Evolutionary conservation across 2,113 vertebrate species (phyloP), one percentile per base, ranked within the genome.

Genomic region (Myodes glareolus): DNA sequence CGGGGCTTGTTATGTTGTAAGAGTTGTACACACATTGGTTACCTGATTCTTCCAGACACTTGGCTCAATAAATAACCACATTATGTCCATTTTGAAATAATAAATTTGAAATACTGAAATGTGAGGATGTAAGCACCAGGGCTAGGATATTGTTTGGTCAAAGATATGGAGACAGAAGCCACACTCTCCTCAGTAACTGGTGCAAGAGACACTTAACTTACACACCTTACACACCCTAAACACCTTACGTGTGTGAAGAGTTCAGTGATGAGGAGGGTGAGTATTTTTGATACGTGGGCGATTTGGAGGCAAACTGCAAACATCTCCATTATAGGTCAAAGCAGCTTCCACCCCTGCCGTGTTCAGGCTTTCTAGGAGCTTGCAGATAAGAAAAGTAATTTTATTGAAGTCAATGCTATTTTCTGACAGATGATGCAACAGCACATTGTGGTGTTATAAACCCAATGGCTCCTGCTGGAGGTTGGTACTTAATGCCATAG

Each of bases 331-430:
- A 42, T 19, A 39, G 80, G 72, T 31, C 23, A 88, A 65, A 39
- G 77, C 50, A 39, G 29, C 45, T 21, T 6, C 16, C 7, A 31
- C 47, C 63, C 25, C 21, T 0, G 2, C 65, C 25, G 0, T 7
- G 33, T n/a, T 89, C 73, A n/a, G 50, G 63, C 39, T 58, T 63
- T 88, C 9, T 52, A 29, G 63, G 58, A 58, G 55, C 25, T 31
- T 84, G 67, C 93, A 82, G 95, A 96, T 97, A 94, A 97, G 95
- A 93, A 97, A 97, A 93, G 78, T 76, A 85, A 94, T 94, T 97
- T 98, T 92, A 96, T 61, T 90, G 68, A 94, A 95, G 78, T 95
- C 95, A 90, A 68, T 91, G 50, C 47, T 86, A 58, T 77, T 93
- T 96, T 92, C 80, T 94, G 88, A 97, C 88, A 76, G 87, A 93